These are phyloP conservation scores for Acanthococcus lagerstroemiae DNA, from an alignment of 2,888 invertebrate species.

Conservation along the genomic window DNA sequence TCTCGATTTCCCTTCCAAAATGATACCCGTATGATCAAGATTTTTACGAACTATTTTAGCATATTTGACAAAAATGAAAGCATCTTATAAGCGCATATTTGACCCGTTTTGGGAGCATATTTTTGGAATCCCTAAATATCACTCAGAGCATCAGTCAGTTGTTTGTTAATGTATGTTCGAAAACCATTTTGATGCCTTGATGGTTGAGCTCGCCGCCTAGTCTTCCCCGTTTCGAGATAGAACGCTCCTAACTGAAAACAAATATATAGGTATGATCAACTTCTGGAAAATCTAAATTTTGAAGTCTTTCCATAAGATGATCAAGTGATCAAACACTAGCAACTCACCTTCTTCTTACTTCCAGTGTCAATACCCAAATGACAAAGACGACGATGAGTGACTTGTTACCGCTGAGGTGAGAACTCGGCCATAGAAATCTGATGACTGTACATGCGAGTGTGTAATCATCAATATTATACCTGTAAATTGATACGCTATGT, in stretches of 20 bases:
- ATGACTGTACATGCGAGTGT: no score
- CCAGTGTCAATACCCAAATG: no score
- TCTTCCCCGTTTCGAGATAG: not conserved
- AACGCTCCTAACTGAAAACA: not conserved
- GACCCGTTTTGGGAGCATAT: no score
- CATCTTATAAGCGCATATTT: no score
- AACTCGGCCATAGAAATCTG: no score
- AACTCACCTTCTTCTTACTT: not conserved
- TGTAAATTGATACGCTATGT: not conserved
- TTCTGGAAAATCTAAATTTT: not conserved
- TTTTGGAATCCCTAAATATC: no score
- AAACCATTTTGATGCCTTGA: not conserved
- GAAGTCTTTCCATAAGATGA: not conserved
- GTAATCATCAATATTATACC: not conserved
- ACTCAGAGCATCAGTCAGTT: not conserved
- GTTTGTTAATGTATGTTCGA: not conserved
- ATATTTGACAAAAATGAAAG: no score
- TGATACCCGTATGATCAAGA: no score
- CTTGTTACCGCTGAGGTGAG: no score
- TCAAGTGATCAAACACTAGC: not conserved
- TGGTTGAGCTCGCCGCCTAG: not conserved
- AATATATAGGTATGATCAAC: not conserved
- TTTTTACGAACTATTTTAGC: no score
- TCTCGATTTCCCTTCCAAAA: no score
- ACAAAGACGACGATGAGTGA: no score